Conservation (phyloP, 2,113 vertebrate genomes). For the Vanacampus margaritifer region DNA sequence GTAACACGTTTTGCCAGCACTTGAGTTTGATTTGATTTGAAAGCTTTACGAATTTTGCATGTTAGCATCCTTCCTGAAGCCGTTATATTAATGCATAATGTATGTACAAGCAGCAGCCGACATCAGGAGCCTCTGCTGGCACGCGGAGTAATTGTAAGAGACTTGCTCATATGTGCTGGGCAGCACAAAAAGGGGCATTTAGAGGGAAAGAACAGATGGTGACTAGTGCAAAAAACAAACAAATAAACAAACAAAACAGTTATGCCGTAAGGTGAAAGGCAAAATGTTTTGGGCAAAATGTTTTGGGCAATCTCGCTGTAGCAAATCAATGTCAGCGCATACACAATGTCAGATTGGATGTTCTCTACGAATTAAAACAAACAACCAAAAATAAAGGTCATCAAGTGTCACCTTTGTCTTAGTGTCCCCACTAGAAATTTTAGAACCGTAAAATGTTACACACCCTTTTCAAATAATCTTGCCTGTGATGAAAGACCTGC, state of each 20-base stretch:
- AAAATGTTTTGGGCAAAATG: slow-evolving; percentile 7
- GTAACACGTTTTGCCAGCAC: not conserved
- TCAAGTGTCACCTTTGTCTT: not conserved
- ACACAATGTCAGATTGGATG: not conserved
- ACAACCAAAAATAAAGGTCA: not conserved
- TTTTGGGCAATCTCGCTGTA: not conserved
- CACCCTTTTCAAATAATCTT: not conserved
- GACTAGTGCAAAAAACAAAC: not conserved
- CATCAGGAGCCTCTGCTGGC: slow-evolving; percentile 7
- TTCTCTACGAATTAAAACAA: not conserved
- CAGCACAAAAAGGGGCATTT: not conserved
- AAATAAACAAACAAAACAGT: no score
- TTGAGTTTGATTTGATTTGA: not conserved
- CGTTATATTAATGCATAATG: slow-evolving; percentile 1
- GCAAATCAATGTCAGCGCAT: not conserved
- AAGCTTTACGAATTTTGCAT: not conserved
- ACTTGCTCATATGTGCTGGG: not conserved
- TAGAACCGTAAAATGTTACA: not conserved
- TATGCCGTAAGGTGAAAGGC: slow-evolving; percentile 2
- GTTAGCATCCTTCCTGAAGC: not conserved
- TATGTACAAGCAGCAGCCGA: not conserved
- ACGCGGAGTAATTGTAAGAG: not conserved
- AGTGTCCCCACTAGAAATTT: not conserved
- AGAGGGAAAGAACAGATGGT: slow-evolving; percentile 2
- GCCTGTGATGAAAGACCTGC: not conserved